phyloP scores from a whole-genome alignment of 2,797 vertebrate species.

The Thamnophis elegans region DNA sequence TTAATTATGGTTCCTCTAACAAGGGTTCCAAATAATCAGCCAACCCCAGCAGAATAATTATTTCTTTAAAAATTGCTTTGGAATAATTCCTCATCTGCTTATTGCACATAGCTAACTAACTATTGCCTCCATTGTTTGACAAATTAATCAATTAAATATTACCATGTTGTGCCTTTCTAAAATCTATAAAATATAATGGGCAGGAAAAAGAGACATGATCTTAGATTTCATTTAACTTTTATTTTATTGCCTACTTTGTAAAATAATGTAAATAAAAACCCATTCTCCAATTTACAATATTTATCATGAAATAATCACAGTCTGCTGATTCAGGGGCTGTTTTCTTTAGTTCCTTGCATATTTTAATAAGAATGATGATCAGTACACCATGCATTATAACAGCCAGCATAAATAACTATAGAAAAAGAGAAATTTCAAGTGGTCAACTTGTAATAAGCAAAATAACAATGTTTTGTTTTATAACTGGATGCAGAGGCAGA shows the following conservation, averaged over 20 bases:
- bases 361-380: constrained; percentile 24
- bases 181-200: constrained; percentile 45
- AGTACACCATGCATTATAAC: constrained; percentile 20
- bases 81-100: constrained; percentile 35
- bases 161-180: constrained; percentile 34
- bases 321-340: neutral
- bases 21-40: constrained; percentile 35
- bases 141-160: constrained; percentile 55
- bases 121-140: constrained; percentile 38
- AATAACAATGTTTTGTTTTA: constrained; percentile 21
- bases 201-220: constrained; percentile 43
- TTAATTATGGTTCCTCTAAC: constrained; percentile 44
- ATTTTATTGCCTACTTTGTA: constrained; percentile 41
- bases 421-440: constrained; percentile 8
- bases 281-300: constrained; percentile 6
- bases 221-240: constrained; percentile 52
- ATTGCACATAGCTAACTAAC: constrained; percentile 42
- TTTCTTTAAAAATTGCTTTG: constrained; percentile 35
- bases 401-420: neutral
- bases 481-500: neutral
- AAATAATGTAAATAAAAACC: constrained; percentile 49
- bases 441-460: neutral
- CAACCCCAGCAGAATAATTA: constrained; percentile 30
- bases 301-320: constrained; percentile 37
- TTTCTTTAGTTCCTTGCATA: constrained; percentile 2